Conservation (phyloP, 1,140 invertebrate genomes). For the Parapsyche elsis region DNA sequence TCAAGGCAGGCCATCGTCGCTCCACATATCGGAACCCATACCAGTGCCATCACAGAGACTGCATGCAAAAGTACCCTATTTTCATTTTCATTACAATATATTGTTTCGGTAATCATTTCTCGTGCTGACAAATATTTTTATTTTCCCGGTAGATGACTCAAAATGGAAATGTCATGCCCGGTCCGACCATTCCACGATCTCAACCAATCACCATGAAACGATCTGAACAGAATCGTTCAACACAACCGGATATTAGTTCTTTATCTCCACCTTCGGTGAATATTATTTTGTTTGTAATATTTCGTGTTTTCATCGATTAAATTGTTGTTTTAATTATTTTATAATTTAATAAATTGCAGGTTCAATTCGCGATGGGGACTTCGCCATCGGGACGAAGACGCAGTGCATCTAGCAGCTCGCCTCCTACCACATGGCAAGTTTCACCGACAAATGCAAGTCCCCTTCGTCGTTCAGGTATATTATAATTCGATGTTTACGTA, state of each 20-base stretch:
- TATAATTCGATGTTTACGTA: not conserved
- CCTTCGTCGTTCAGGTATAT: slow-evolving; percentile 74
- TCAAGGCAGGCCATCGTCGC: slow-evolving; percentile 70
- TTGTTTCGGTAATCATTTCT: not conserved
- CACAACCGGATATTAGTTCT: slow-evolving; percentile 82
- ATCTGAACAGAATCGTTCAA: slow-evolving; percentile 72
- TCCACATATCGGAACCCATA: slow-evolving; percentile 80
- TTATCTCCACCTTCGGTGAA: slow-evolving; percentile 88
- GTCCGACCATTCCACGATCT: slow-evolving; percentile 76
- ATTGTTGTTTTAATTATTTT: slow-evolving; percentile 45
- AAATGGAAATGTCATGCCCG: slow-evolving; percentile 58
- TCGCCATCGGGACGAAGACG: slow-evolving; percentile 79
- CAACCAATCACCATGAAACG: slow-evolving; percentile 86
- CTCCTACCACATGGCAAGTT: slow-evolving; percentile 84
- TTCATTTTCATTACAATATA: not conserved
- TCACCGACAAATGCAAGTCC: slow-evolving; percentile 76
- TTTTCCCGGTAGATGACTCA: slow-evolving; percentile 58
- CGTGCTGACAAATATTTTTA: too few relatives aligned
- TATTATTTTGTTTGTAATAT: slow-evolving; percentile 45
- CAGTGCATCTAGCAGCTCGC: slow-evolving; percentile 75
- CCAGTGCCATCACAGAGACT: slow-evolving; percentile 79
- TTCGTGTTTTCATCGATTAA: not conserved
- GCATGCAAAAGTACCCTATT: slow-evolving; percentile 31
- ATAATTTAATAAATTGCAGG: slow-evolving; percentile 61
- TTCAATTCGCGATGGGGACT: slow-evolving; percentile 92